Percentiles rank a stretch among this genome's conserved stretches.
These are phyloP conservation scores for Diploscapter pachys DNA, from an alignment of 1,140 invertebrate genomes.

Conservation along the genomic window DNA sequence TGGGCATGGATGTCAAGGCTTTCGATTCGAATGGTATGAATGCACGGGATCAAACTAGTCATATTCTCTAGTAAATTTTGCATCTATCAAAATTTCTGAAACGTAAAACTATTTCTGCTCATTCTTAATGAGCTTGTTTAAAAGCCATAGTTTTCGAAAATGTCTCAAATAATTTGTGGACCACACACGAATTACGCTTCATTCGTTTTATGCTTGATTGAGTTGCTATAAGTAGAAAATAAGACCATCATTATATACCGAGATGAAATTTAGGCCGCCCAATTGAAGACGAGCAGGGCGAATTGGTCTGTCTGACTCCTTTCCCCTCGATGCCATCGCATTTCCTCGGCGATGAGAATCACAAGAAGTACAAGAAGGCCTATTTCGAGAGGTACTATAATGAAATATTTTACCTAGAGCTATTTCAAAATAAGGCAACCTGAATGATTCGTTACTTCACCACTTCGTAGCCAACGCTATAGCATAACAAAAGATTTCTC, in stretches of 20 bases:
- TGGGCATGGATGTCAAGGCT: conserved; percentile 65
- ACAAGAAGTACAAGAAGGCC: conserved; percentile 64
- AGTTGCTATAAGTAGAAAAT: background rate
- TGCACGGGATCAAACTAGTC: too few species aligned
- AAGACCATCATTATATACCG: background rate
- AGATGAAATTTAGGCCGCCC: conserved; percentile 25
- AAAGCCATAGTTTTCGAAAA: background rate
- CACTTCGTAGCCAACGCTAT: too few species aligned
- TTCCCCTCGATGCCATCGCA: conserved; percentile 68
- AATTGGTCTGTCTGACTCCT: conserved; percentile 65
- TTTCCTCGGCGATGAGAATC: conserved; percentile 66
- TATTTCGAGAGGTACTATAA: conserved; percentile 65
- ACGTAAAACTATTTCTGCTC: too few species aligned
- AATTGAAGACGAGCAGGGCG: conserved; percentile 64
- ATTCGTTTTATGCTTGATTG: background rate
- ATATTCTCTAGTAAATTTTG: too few species aligned
- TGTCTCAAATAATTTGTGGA: background rate
- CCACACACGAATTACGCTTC: background rate
- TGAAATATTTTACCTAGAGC: background rate
- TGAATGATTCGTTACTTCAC: too few species aligned
- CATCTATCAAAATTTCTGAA: background rate
- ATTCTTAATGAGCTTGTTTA: too few species aligned
- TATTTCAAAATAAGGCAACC: too few species aligned
- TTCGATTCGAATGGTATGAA: conserved; percentile 61
- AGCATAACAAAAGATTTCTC: too few species aligned